A percentile compares a stretch with the other conserved stretches of the same genome.
These are phyloP conservation scores for Tenthredo distinguenda DNA, from an alignment of 2,888 invertebrate species.

Conservation along the genomic window DNA sequence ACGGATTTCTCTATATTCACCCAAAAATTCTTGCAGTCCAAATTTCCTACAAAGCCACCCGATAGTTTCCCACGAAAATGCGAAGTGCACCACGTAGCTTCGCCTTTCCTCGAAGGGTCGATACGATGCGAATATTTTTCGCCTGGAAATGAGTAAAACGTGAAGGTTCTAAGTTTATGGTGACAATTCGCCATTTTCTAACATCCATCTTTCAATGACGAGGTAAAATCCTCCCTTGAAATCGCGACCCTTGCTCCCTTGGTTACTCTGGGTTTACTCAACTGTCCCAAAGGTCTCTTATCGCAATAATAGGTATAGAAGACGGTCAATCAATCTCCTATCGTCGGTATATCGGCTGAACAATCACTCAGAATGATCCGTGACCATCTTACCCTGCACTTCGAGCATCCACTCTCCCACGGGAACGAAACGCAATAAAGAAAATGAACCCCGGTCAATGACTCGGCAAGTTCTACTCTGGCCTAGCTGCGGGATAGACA, in stretches of 20 bases:
- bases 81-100: too few species aligned
- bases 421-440: conserved; percentile 30
- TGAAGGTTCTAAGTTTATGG: not conserved
- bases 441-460: conserved; percentile 42
- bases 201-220: not conserved
- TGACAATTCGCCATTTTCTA: not conserved
- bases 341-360: not conserved
- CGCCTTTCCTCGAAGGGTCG: too few species aligned
- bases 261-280: not conserved
- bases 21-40: not conserved
- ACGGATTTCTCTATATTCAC: not conserved
- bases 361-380: not conserved
- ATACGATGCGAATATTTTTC: not conserved
- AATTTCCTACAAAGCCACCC: not conserved
- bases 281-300: conserved; percentile 5
- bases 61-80: too few species aligned
- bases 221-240: not conserved
- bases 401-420: not conserved
- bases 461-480: conserved; percentile 25
- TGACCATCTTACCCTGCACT: not conserved
- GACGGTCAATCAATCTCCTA: conserved; percentile 12
- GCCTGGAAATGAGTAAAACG: not conserved
- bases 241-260: not conserved
- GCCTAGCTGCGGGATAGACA: not conserved
- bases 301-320: conserved; percentile 19